A percentile compares a stretch with the other conserved stretches of the same genome.
These are phyloP conservation scores for Podarcis raffonei DNA, from an alignment of 2,113 vertebrate genomes.

Conservation along the genomic window DNA sequence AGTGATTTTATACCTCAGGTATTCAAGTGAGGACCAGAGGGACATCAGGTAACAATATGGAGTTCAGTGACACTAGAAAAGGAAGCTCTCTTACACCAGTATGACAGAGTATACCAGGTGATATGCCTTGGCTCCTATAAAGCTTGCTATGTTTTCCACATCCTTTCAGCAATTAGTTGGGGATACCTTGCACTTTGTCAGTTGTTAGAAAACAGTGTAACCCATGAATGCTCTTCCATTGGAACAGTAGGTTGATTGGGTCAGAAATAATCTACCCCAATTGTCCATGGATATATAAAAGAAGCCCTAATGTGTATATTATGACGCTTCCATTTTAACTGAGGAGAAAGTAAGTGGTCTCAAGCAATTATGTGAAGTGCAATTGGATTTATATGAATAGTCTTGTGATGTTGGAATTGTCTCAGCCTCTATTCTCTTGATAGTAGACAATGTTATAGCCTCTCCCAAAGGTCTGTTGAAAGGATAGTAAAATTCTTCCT, in stretches of 20 bases:
- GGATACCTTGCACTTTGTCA: not conserved
- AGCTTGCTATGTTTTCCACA: not conserved
- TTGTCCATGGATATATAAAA: not conserved
- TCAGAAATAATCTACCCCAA: not conserved
- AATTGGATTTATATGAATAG: constrained; percentile 18
- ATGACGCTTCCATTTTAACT: constrained; percentile 10
- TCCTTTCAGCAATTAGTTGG: not conserved
- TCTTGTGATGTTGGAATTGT: constrained; percentile 1
- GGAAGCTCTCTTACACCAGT: not conserved
- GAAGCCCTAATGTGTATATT: not conserved
- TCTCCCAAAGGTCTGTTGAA: constrained; percentile 2
- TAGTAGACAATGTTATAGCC: constrained; percentile 11
- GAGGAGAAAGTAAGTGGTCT: not conserved
- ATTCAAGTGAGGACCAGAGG: not conserved
- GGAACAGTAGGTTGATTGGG: not conserved
- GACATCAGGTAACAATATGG: no score
- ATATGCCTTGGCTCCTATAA: no score
- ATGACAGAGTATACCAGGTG: not conserved
- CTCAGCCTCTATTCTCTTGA: constrained; percentile 6
- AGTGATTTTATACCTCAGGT: not conserved
- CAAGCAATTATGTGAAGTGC: constrained; percentile 17
- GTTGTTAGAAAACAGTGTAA: no score
- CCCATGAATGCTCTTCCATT: not conserved
- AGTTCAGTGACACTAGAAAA: not conserved
- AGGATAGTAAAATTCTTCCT: constrained; percentile 19